Conservation (phyloP, 2,888 invertebrate species). For the Idaea biselata region DNA sequence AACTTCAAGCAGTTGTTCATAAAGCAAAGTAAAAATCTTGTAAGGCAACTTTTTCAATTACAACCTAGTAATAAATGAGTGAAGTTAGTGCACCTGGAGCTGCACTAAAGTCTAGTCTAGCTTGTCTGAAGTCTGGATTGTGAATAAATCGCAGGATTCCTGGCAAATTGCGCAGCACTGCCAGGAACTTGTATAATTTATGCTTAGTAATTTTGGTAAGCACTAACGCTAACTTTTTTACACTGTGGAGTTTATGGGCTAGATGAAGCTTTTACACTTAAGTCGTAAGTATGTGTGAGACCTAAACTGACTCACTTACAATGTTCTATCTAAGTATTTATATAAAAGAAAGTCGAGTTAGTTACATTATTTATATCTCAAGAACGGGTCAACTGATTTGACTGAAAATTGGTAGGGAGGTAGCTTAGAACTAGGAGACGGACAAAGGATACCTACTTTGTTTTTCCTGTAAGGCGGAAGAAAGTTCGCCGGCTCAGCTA, state of each 20-base stretch:
- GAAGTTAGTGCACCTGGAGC: background rate
- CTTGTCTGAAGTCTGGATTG: background rate
- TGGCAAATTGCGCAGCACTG: background rate
- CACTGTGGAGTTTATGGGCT: background rate
- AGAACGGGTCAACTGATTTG: too few relatives aligned
- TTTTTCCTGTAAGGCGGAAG: too few relatives aligned
- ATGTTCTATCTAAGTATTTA: too few relatives aligned
- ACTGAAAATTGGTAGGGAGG: too few relatives aligned
- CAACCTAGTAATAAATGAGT: background rate
- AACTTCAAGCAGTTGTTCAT: background rate
- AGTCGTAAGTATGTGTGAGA: too few relatives aligned
- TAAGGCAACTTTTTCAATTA: background rate
- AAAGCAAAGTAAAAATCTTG: background rate
- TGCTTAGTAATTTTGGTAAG: background rate
- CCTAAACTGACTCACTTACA: too few relatives aligned
- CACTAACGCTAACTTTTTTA: background rate
- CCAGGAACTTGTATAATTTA: background rate
- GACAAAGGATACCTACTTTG: too few relatives aligned
- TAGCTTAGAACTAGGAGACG: too few relatives aligned
- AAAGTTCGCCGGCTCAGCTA: too few relatives aligned
- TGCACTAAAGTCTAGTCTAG: conserved; percentile 1
- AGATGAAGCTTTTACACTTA: too few relatives aligned
- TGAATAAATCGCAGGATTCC: background rate
- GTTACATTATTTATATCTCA: too few relatives aligned
- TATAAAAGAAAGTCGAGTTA: too few relatives aligned